A percentile compares a stretch with the other conserved stretches of the same genome.
These are phyloP conservation scores for Rhinichthys osculus DNA, from an alignment of 2,797 vertebrate species.

Conservation along the genomic window DNA sequence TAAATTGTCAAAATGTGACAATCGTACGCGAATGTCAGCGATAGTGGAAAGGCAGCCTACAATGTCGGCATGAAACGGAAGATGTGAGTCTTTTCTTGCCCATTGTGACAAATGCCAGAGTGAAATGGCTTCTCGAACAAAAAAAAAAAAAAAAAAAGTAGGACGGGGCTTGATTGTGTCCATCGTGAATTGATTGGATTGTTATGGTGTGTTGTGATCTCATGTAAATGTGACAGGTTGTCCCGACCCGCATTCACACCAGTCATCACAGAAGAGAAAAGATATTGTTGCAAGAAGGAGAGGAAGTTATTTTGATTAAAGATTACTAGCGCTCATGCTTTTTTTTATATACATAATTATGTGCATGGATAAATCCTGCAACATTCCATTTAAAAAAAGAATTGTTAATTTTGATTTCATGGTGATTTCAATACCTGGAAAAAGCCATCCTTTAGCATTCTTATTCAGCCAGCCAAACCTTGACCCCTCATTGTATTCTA, in stretches of 20 bases:
- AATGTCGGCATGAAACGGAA: too few species aligned
- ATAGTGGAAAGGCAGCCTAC: not conserved
- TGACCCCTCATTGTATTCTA: not conserved
- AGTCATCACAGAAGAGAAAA: too few species aligned
- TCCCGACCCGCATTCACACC: too few species aligned
- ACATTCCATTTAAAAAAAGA: not conserved
- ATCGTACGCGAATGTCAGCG: not conserved
- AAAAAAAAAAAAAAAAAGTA: too few species aligned
- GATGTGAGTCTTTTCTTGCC: not conserved
- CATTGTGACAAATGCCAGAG: too few species aligned
- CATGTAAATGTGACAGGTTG: not conserved
- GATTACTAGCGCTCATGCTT: not conserved
- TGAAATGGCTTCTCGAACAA: too few species aligned
- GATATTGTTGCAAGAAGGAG: not conserved
- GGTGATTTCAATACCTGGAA: not conserved
- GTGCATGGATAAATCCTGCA: not conserved
- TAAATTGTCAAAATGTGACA: not conserved
- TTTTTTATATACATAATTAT: not conserved
- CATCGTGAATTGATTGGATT: not conserved
- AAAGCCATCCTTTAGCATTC: not conserved
- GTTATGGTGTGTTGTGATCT: not conserved
- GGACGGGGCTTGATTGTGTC: not conserved
- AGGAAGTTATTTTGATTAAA: not conserved
- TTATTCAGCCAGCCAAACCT: not conserved
- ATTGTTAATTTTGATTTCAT: not conserved